Evolutionary conservation across 2,888 invertebrate genomes (phyloP).

Genomic region (Coronaproctus castanopsis): DNA sequence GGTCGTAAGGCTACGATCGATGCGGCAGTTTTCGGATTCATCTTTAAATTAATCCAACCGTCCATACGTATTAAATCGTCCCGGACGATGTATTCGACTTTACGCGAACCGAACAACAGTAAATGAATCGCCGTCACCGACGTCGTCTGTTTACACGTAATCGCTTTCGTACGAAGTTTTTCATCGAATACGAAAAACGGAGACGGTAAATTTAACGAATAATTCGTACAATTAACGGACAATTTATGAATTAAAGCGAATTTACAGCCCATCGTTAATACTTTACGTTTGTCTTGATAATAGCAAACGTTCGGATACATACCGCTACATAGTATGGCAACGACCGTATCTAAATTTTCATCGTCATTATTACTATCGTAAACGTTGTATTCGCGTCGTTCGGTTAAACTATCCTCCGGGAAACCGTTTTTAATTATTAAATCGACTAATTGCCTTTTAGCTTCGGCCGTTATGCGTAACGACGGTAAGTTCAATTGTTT

Average conservation of each 20-base stretch:
- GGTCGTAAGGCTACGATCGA: slow-evolving; percentile 69
- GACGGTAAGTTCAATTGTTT: slow-evolving; percentile 78
- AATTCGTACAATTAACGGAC: slow-evolving; percentile 79
- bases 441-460: slow-evolving; percentile 54
- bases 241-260: slow-evolving; percentile 89
- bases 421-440: slow-evolving; percentile 58
- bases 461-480: slow-evolving; percentile 76
- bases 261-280: slow-evolving; percentile 81
- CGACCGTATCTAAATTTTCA: slow-evolving; percentile 50
- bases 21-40: slow-evolving; percentile 57
- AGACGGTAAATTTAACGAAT: slow-evolving; percentile 65
- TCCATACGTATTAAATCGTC: slow-evolving; percentile 63
- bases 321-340: slow-evolving; percentile 71
- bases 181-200: slow-evolving; percentile 97
- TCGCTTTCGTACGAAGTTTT: slow-evolving; percentile 87
- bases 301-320: slow-evolving; percentile 92
- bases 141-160: slow-evolving; percentile 88
- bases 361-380: slow-evolving; percentile 48
- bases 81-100: slow-evolving; percentile 58
- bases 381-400: slow-evolving; percentile 50
- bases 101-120: slow-evolving; percentile 75
- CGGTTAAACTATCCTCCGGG: slow-evolving; percentile 64
- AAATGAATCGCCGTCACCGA: slow-evolving; percentile 90
- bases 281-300: slow-evolving; percentile 87
- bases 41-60: slow-evolving; percentile 82